These are phyloP conservation scores for Amphimallon solstitiale DNA, from an alignment of 2,888 invertebrate genomes.

Conservation along the genomic window DNA sequence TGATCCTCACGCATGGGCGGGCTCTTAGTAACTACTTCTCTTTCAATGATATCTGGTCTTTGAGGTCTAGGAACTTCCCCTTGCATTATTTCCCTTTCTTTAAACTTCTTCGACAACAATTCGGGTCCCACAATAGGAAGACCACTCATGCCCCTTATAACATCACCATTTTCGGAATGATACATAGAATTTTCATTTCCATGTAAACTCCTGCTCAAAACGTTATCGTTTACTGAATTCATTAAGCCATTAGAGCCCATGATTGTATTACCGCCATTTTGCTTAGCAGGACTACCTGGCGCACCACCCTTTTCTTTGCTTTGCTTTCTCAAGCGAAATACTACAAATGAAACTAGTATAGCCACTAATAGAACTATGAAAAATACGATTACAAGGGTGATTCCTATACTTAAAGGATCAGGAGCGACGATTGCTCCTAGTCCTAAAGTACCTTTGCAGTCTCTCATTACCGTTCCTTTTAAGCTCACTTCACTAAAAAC, in stretches of 20 bases:
- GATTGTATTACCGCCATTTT: constrained; percentile 77
- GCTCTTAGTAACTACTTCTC: constrained; percentile 87
- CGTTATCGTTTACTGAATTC: constrained; percentile 74
- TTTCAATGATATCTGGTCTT: constrained; percentile 92
- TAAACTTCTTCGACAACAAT: constrained; percentile 87
- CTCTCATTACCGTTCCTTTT: constrained; percentile 77
- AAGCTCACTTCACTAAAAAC: constrained; percentile 77
- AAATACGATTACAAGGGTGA: constrained; percentile 93
- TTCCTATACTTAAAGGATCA: constrained; percentile 90
- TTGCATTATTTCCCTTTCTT: constrained; percentile 81
- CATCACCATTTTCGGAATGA: constrained; percentile 79
- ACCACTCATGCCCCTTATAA: constrained; percentile 78
- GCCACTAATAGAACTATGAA: constrained; percentile 90
- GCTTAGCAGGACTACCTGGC: constrained; percentile 76
- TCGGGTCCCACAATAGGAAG: constrained; percentile 87
- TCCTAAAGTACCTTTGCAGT: constrained; percentile 81
- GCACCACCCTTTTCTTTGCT: constrained; percentile 85
- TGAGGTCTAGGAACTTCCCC: constrained; percentile 82
- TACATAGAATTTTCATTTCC: constrained; percentile 75
- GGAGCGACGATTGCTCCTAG: constrained; percentile 81
- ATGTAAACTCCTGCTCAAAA: constrained; percentile 76
- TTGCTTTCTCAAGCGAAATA: constrained; percentile 87
- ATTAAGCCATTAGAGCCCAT: constrained; percentile 76
- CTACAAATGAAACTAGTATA: constrained; percentile 90
- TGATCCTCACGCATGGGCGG: constrained; percentile 82